A percentile compares a stretch with the other conserved stretches of the same genome.
These are phyloP conservation scores for Centrocercus urophasianus DNA, from an alignment of 2,113 vertebrate genomes.

Conservation along the genomic window DNA sequence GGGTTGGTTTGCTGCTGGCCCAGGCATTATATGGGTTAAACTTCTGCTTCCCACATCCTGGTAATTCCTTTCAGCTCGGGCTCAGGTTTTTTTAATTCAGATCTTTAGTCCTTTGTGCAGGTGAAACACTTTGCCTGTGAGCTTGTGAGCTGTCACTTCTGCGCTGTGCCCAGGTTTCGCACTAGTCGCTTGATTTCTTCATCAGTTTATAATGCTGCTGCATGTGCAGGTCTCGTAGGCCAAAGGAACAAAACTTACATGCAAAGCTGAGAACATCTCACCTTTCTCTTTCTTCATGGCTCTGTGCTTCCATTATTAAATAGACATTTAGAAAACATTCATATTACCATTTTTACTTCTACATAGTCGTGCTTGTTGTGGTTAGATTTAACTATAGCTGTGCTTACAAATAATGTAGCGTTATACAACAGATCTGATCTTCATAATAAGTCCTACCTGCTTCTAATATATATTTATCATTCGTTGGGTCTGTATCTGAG, in stretches of 20 bases:
- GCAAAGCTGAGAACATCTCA: not conserved
- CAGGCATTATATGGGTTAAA: not conserved
- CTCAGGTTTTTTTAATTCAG: not conserved
- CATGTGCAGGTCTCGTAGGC: not conserved
- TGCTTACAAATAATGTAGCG: not conserved
- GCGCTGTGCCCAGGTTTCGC: not conserved
- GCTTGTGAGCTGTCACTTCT: fast-evolving
- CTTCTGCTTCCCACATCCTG: not conserved
- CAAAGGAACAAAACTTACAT: not conserved
- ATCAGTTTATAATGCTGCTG: not conserved
- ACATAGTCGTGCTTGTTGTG: conserved; percentile 35
- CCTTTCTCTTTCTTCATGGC: not conserved
- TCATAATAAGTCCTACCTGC: not conserved
- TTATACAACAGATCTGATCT: not conserved
- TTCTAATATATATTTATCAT: not conserved
- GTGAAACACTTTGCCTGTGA: not conserved
- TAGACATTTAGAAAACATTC: conserved; percentile 39
- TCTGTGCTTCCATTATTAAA: conserved; percentile 34
- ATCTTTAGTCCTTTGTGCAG: not conserved
- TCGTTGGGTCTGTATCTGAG: not conserved
- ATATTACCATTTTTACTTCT: conserved; percentile 27
- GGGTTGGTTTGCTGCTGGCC: not conserved
- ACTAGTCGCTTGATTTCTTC: not conserved
- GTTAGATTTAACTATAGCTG: not conserved
- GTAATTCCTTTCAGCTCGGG: not conserved